Evolutionary conservation across 1,140 invertebrate species (phyloP).

Genomic region (Mylabris phalerata): DNA sequence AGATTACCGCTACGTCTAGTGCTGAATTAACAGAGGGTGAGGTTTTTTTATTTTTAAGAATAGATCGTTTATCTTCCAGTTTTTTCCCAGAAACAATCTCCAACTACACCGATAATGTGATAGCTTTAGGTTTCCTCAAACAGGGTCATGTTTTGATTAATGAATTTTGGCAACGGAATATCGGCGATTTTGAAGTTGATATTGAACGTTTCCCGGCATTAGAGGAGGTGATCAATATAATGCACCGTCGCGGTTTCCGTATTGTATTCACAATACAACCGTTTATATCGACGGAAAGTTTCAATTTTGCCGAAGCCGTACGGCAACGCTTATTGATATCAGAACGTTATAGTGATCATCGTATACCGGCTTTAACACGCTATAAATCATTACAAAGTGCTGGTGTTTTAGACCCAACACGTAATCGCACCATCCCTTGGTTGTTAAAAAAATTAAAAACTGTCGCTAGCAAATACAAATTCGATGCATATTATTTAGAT

Average conservation of each 20-base stretch:
- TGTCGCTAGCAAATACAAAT: constrained; percentile 65
- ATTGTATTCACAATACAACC: constrained; percentile 78
- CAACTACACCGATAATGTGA: constrained; percentile 73
- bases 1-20: constrained; percentile 61
- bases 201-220: constrained; percentile 63
- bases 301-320: constrained; percentile 71
- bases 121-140: constrained; percentile 63
- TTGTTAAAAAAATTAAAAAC: constrained; percentile 63
- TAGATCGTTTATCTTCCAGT: background rate
- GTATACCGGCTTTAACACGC: constrained; percentile 66
- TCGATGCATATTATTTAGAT: constrained; percentile 87
- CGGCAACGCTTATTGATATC: constrained; percentile 61
- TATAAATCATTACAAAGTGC: constrained; percentile 71
- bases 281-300: constrained; percentile 78
- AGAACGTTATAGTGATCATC: constrained; percentile 61
- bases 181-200: constrained; percentile 73
- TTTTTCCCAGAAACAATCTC: constrained; percentile 50
- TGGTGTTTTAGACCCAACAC: constrained; percentile 78
- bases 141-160: constrained; percentile 76
- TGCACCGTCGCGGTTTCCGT: constrained; percentile 75
- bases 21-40: constrained; percentile 54
- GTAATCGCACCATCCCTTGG: constrained; percentile 73
- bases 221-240: constrained; percentile 69
- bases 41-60: background rate
- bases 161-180: constrained; percentile 75